A percentile compares a stretch with the other conserved stretches of the same genome.
phyloP scores from a whole-genome alignment of 1,140 invertebrate species.

The Bradysia coprophila region DNA sequence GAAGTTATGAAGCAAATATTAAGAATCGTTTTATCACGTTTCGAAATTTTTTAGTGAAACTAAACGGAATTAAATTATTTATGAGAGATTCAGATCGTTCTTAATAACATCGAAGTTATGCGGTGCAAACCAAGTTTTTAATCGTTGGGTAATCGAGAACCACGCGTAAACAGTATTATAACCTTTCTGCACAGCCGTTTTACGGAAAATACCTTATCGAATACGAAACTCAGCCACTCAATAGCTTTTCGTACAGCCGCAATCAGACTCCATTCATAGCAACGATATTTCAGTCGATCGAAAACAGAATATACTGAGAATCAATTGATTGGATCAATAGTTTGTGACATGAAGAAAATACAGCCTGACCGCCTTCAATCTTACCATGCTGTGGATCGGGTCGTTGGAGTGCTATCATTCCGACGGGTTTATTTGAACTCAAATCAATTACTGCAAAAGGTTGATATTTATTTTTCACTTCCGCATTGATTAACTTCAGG shows the following conservation, averaged over 20 bases:
- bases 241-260: constrained; percentile 1
- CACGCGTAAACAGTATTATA: constrained; percentile 2
- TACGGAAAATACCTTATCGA: constrained; percentile 5
- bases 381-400: neutral
- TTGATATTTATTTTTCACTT: neutral
- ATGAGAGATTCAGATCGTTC: no score
- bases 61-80: no score
- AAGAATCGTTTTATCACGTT: no score
- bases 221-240: constrained; percentile 2
- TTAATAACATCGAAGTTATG: neutral
- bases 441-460: neutral
- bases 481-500: neutral
- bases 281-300: constrained; percentile 3
- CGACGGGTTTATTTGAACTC: neutral
- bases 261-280: constrained; percentile 3
- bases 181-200: constrained; percentile 1
- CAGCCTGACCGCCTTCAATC: neutral
- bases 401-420: neutral
- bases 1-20: no score
- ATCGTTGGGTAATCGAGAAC: constrained; percentile 1
- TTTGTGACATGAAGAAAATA: neutral
- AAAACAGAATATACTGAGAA: constrained; percentile 2
- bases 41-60: no score
- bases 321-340: no score
- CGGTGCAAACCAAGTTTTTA: neutral